Conservation (phyloP, 2,888 invertebrate genomes). For the Neoitamus cyanurus region DNA sequence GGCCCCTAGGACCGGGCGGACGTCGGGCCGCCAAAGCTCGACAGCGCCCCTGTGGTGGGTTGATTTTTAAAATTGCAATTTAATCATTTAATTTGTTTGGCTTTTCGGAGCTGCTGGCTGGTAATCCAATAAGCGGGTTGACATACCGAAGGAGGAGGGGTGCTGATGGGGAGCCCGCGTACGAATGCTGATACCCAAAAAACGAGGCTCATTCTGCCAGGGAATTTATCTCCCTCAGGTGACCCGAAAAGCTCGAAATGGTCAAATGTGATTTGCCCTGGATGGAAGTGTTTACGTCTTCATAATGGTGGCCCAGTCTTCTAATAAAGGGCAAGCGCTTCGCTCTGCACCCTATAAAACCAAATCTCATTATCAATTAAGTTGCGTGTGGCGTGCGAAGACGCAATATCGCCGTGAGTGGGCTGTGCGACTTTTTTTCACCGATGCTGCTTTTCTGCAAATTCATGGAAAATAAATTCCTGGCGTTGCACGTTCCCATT, state of each 20-base stretch:
- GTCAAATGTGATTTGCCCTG: conserved; percentile 8
- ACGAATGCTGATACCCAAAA: background rate
- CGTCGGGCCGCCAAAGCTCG: background rate
- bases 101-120: background rate
- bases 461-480: conserved; percentile 8
- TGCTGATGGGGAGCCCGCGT: background rate
- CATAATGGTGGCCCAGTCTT: background rate
- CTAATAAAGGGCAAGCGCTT: conserved; percentile 27
- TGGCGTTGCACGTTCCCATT: conserved; percentile 25
- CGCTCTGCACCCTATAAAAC: conserved; percentile 28
- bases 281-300: background rate
- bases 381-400: conserved; percentile 32
- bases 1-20: background rate
- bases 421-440: background rate
- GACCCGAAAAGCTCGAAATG: conserved; percentile 8
- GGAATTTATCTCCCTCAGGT: conserved; percentile 11
- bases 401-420: background rate
- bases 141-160: background rate
- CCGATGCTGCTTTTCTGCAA: conserved; percentile 10
- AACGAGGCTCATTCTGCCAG: background rate
- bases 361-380: conserved; percentile 37
- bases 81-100: conserved; percentile 36
- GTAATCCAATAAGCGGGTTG: conserved; percentile 1
- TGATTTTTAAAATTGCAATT: conserved; percentile 38
- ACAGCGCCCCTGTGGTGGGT: background rate